phyloP scores from a whole-genome alignment of 2,888 invertebrate genomes.

The Nomada ferruginata region DNA sequence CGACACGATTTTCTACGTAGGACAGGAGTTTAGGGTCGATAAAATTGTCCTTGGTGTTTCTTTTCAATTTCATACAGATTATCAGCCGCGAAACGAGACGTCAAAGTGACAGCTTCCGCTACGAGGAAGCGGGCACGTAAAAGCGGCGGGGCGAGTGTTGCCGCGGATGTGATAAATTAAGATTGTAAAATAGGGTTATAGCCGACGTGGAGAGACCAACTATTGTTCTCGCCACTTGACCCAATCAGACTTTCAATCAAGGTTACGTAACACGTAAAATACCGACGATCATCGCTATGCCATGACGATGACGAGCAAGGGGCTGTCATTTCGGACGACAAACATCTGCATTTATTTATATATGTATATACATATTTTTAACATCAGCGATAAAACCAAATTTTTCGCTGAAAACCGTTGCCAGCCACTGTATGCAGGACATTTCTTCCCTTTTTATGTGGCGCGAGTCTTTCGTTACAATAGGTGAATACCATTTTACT shows the following conservation, averaged over 20 bases:
- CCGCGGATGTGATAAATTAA: conserved; percentile 78
- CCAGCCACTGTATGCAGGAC: too few species aligned
- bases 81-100: conserved; percentile 40
- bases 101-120: conserved; percentile 63
- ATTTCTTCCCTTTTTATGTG: too few species aligned
- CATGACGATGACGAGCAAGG: too few species aligned
- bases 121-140: conserved; percentile 43
- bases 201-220: conserved; percentile 66
- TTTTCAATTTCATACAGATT: conserved; percentile 43
- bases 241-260: conserved; percentile 78
- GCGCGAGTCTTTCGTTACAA: too few species aligned
- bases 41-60: conserved; percentile 51
- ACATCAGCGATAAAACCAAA: too few species aligned
- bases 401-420: too few species aligned
- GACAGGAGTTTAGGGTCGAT: conserved; percentile 8
- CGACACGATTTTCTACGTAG: not conserved
- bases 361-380: too few species aligned
- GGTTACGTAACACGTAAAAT: conserved; percentile 78
- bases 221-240: conserved; percentile 82
- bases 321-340: too few species aligned
- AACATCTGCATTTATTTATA: too few species aligned
- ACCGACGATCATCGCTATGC: conserved; percentile 27
- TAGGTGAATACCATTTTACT: too few species aligned
- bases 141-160: conserved; percentile 59
- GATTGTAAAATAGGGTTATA: conserved; percentile 77